Evolutionary conservation across 2,888 invertebrate genomes (phyloP), one percentile per base, ranked within the genome.

Genomic region (Amphipoea oculea): DNA sequence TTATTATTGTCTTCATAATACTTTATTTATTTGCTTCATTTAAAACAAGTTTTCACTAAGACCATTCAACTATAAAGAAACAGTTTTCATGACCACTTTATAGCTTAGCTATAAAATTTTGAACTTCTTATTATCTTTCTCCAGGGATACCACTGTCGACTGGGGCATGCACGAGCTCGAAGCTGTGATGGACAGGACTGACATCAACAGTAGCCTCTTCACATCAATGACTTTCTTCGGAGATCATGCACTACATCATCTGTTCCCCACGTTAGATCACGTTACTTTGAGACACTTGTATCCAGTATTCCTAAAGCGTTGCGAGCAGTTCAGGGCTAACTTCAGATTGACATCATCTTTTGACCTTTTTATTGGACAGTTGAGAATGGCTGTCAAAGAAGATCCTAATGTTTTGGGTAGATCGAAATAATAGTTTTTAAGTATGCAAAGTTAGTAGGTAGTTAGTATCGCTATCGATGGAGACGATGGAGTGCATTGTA

Each of bases 261-360:
- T 99, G 48, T 98, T 99, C 89, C 98, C 99, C 0, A 98, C 98
- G 0, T 90, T 99, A 7, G 98, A 99, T 92, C 98, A 99, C 90
- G 97, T 97, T 0, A 95, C 98, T 51, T 93, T 99, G 45, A 97
- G 97, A 14, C 96, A 97, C 73, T 95, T 98, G n/a, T 97, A 98
- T 90, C 97, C 98, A 0, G 95, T 97, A 2, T 97, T 98, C 76
- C 87, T 97, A n/a, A 94, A 98, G 84, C 97, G 97, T 14, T 97
- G 98, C 86, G 91, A 97, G 54, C 97, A 98, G 89, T 98, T 98
- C 89, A 96, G 96, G 48, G 94, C 97, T 0, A 95, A 97, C 36
- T 97, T 97, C 83, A 94, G 95, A 83, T 80, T 95, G 87, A 95
- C 93, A 2, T 90, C 92, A 2, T 92, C 93, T 62, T 89, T 95